Evolutionary conservation across 2,888 invertebrate genomes (phyloP).

Genomic region (Amphipyra berbera): DNA sequence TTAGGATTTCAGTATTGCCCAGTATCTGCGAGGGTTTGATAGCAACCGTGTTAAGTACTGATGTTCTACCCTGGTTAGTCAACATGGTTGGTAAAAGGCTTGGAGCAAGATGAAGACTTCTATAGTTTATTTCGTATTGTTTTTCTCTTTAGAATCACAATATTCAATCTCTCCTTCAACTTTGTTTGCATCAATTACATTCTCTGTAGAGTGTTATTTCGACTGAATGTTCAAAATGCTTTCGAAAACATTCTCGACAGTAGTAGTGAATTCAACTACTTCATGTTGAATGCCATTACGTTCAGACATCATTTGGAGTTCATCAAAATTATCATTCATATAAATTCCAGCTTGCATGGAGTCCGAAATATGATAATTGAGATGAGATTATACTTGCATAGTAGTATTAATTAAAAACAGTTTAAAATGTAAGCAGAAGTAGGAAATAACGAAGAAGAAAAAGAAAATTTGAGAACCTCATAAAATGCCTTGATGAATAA

Average conservation of each 20-base stretch:
- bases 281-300: not conserved
- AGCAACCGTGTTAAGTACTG: too few species aligned
- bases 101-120: not conserved
- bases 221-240: not conserved
- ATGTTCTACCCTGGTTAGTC: too few species aligned
- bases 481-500: too few species aligned
- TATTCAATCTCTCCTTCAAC: not conserved
- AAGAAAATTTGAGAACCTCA: too few species aligned
- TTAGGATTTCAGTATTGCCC: too few species aligned
- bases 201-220: not conserved
- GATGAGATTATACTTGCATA: too few species aligned
- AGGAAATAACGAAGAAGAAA: too few species aligned
- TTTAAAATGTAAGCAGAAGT: too few species aligned
- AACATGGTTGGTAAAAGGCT: too few species aligned
- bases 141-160: not conserved
- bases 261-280: not conserved
- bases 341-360: not conserved
- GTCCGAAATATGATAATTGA: not conserved
- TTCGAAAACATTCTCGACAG: constrained; percentile 1
- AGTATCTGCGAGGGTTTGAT: too few species aligned
- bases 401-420: too few species aligned
- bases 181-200: not conserved
- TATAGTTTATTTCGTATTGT: not conserved
- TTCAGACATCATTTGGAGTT: not conserved
- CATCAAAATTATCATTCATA: constrained; percentile 1